These are phyloP conservation scores for Nymphalis c-album DNA, from an alignment of 2,888 invertebrate species.

Conservation along the genomic window DNA sequence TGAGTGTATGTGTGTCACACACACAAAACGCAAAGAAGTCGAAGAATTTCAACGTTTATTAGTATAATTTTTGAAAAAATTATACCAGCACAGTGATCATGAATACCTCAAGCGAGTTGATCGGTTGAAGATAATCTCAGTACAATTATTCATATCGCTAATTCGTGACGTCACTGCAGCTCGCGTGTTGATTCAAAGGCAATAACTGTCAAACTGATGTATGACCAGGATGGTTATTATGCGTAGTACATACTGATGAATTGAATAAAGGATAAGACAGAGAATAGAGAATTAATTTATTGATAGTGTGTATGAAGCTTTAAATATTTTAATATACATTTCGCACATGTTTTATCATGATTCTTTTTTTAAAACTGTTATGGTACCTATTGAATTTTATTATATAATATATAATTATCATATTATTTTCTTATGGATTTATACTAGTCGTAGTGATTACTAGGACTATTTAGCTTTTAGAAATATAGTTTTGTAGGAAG, in stretches of 20 bases:
- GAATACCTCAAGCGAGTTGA: conserved; percentile 11
- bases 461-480: no score
- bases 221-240: conserved; percentile 15
- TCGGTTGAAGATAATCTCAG: conserved; percentile 27
- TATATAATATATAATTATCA: no score
- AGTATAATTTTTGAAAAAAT: no score
- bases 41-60: no score
- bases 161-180: conserved; percentile 31
- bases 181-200: conserved; percentile 35
- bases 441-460: no score
- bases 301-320: not conserved
- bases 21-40: no score
- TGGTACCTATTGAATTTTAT: no score
- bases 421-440: no score
- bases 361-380: no score
- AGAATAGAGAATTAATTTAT: not conserved
- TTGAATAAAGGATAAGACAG: not conserved
- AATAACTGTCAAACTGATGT: conserved; percentile 37
- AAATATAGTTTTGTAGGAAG: no score
- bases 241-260: conserved; percentile 8
- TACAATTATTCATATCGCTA: conserved; percentile 29
- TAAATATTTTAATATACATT: not conserved
- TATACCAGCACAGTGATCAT: not conserved
- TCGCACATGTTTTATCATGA: no score
- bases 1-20: no score